Evolutionary conservation across 2,113 vertebrate genomes (phyloP).

Genomic region (Paedocypris sp.): DNA sequence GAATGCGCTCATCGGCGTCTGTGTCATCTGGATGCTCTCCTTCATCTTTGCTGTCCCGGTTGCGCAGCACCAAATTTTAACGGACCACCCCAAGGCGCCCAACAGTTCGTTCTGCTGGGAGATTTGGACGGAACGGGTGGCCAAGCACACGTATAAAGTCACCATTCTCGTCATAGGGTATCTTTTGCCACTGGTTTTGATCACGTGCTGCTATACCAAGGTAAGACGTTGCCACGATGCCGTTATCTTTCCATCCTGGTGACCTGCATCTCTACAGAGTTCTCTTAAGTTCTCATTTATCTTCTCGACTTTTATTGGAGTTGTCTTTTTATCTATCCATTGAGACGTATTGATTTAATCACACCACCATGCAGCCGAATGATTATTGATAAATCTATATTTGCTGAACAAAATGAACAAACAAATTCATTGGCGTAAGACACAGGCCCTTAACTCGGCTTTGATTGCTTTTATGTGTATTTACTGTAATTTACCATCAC

Average conservation of each 20-base stretch:
- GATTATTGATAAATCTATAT: no score
- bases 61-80: conserved; percentile 65
- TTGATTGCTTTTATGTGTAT: background rate
- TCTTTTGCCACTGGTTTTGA: conserved; percentile 70
- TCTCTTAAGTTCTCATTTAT: background rate
- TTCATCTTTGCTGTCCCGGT: conserved; percentile 64
- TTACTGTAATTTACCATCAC: background rate
- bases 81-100: conserved; percentile 53
- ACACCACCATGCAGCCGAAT: no score
- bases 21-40: conserved; percentile 63
- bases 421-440: no score
- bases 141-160: conserved; percentile 60
- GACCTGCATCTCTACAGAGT: background rate
- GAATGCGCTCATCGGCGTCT: conserved; percentile 56
- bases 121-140: conserved; percentile 48
- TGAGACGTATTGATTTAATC: no score
- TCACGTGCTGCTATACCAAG: conserved; percentile 74
- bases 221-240: conserved; percentile 39
- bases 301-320: no score
- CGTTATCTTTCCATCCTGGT: background rate
- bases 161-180: conserved; percentile 65
- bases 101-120: conserved; percentile 82
- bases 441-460: background rate
- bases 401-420: no score
- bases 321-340: no score